A percentile compares a stretch with the other conserved stretches of the same genome.
Evolutionary conservation across 2,797 vertebrate genomes (phyloP).

Genomic region (Tinamus major): DNA sequence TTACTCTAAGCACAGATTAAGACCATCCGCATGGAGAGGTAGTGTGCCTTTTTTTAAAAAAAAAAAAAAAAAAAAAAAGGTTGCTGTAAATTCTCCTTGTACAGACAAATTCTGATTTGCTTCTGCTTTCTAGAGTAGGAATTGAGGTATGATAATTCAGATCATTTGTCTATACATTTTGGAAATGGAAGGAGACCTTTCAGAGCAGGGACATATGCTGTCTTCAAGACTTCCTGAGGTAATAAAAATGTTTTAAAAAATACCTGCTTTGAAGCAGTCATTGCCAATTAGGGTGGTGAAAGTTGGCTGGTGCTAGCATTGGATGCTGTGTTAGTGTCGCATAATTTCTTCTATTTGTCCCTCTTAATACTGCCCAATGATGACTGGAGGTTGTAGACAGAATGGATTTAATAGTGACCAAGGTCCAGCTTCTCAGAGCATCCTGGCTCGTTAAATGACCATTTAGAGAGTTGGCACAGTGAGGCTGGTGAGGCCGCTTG

Average conservation of each 20-base stretch:
- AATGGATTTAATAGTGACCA: not conserved
- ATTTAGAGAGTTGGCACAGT: not conserved
- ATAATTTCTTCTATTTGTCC: not conserved
- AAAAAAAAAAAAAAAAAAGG: not conserved
- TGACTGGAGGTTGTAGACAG: not conserved
- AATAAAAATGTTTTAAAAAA: not conserved
- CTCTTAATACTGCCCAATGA: not conserved
- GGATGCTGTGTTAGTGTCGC: not conserved
- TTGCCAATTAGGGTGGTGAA: not conserved
- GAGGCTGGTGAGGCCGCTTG: not conserved
- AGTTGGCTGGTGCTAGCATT: not conserved
- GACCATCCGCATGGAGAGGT: not conserved
- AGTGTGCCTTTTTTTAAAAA: not conserved
- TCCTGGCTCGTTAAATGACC: not conserved
- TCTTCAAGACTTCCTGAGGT: not conserved
- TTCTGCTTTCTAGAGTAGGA: not conserved
- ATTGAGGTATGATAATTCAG: not conserved
- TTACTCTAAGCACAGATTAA: not conserved
- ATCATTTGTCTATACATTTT: not conserved
- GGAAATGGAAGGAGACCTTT: not conserved
- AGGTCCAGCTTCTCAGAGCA: not conserved
- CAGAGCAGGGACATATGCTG: not conserved
- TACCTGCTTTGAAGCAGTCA: not conserved
- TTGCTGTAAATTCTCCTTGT: not conserved
- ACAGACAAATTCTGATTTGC: not conserved